Percentiles rank a stretch among this genome's conserved stretches.
phyloP scores from a whole-genome alignment of 2,113 vertebrate species.

The Sapajus apella region DNA sequence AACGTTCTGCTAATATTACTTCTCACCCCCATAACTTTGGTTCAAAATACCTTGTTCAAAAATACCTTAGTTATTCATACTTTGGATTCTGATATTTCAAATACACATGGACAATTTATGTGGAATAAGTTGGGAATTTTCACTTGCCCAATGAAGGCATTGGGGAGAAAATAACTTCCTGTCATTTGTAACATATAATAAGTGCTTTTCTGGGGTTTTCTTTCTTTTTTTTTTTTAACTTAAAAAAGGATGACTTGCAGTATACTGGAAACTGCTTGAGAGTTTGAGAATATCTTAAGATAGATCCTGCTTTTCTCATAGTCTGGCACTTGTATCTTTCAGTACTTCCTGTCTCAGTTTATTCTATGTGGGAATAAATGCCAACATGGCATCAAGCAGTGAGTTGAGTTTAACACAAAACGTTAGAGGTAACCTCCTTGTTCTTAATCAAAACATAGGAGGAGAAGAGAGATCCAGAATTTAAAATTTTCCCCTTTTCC shows the following conservation, averaged over 20 bases:
- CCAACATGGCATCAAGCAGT: neutral
- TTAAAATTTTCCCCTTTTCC: neutral
- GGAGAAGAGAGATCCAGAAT: neutral
- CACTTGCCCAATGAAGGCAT: neutral
- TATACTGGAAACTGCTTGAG: neutral
- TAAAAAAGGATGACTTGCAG: neutral
- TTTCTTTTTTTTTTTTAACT: neutral
- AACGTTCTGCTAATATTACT: neutral
- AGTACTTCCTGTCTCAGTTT: neutral
- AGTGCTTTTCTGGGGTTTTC: neutral
- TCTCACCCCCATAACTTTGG: neutral
- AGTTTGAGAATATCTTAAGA: neutral
- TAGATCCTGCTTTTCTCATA: neutral
- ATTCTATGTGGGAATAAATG: neutral
- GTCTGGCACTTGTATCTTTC: neutral
- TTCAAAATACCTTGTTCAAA: neutral
- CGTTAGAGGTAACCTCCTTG: neutral
- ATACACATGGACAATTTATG: neutral
- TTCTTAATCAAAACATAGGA: conserved; percentile 3
- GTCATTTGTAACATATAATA: neutral
- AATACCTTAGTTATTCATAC: neutral
- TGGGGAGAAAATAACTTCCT: neutral
- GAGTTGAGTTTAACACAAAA: neutral
- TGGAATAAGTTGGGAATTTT: neutral
- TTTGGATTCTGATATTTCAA: neutral